Base-by-base conservation (phyloP, 1,140 invertebrate genomes). In the Hormaphis cornu region DNA sequence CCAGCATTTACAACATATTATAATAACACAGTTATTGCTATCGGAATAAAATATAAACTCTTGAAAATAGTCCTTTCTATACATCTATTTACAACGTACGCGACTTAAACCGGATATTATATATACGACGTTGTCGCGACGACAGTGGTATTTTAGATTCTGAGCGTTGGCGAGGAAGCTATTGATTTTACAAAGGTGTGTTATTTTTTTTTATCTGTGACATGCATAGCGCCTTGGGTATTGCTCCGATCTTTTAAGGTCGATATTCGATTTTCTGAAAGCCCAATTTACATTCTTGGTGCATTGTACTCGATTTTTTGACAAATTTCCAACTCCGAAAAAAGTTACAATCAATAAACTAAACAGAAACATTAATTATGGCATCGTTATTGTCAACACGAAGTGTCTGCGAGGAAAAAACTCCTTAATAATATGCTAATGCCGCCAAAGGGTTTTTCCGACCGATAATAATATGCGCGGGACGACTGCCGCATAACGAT, bases 61-160 rank as follows among this genome's bases (percentile, higher is more conserved):
- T 35, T 54, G 10, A 54, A 54, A 54, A 54, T 35, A 3, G n/a
- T 54, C 35, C 33, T 54, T 33, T 18, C 5, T 54, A 20, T 20
- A 54, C n/a, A n/a, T n/a, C n/a, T n/a, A n/a, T n/a, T 54, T 54
- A 22, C 18, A 16, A 24, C 35, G 37, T n/a, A n/a, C n/a, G 20
- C 9, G 40, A 37, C 54, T 58, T 37, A 22, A 22, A 40, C 20
- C 33, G 54, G 54, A 58, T 24, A 58, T 58, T 56, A 56, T 56
- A 24, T n/a, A n/a, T n/a, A n/a, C n/a, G n/a, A n/a, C 14, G 20
- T 37, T 16, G 20, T 30, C n/a, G n/a, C n/a, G n/a, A n/a, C n/a
- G 33, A 12, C 18, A 37, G 33, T 37, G 10, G 24, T 56, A 56
- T 37, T 37, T 54, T n/a, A n/a, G n/a, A n/a, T n/a, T n/a, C n/a